Conservation (phyloP, 1,140 invertebrate species). For the Notospermus geniculatus region DNA sequence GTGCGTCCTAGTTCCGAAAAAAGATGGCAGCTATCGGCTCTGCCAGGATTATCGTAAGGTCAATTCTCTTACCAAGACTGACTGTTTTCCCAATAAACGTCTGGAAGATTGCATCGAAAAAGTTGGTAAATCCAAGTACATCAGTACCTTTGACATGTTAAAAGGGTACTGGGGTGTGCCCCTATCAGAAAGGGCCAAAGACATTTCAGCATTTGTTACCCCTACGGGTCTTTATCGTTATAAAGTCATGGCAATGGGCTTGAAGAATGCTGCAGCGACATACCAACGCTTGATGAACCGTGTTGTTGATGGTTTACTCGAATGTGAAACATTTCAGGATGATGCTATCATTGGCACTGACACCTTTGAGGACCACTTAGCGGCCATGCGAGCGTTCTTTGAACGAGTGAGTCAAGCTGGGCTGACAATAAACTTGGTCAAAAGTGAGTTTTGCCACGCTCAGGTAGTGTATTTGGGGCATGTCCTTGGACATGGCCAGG, state of each 20-base stretch:
- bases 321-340: too few relatives aligned
- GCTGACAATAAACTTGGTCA: too few relatives aligned
- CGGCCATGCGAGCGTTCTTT: too few relatives aligned
- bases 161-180: conserved; percentile 24
- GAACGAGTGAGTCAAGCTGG: too few relatives aligned
- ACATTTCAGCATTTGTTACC: conserved; percentile 26
- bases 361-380: too few relatives aligned
- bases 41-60: conserved; percentile 25
- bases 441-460: too few relatives aligned
- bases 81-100: conserved; percentile 21
- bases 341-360: too few relatives aligned
- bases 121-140: conserved; percentile 17
- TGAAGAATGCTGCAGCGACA: conserved; percentile 49
- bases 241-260: conserved; percentile 54
- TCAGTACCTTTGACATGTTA: conserved; percentile 22
- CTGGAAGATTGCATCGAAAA: too few relatives aligned
- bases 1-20: conserved; percentile 22
- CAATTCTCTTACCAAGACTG: conserved; percentile 24
- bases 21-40: conserved; percentile 18
- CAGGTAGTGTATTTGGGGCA: conserved; percentile 22
- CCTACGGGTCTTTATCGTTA: conserved; percentile 49
- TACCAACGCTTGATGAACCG: conserved; percentile 59
- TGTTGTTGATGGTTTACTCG: too few relatives aligned
- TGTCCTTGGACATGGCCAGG: conserved; percentile 16
- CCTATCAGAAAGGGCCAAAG: conserved; percentile 17